These are phyloP conservation scores for Cydia amplana DNA, from an alignment of 1,140 invertebrate genomes.

Conservation along the genomic window DNA sequence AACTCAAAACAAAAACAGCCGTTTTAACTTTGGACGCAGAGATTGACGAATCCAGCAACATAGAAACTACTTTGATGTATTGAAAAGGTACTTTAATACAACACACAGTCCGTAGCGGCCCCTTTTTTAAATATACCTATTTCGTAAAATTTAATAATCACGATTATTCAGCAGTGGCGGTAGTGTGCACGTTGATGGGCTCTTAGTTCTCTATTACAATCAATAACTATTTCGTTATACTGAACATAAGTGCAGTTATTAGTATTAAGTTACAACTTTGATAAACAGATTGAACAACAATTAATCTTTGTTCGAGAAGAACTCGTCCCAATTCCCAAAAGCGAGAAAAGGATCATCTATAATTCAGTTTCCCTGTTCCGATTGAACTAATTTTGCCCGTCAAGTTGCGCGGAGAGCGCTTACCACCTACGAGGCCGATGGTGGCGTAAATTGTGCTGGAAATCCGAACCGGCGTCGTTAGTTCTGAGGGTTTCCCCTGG, in stretches of 20 bases:
- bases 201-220: too few relatives aligned
- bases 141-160: too few relatives aligned
- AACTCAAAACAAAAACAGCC: too few relatives aligned
- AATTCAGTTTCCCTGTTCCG: constrained; percentile 41
- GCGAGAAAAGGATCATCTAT: constrained; percentile 24
- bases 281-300: constrained; percentile 10
- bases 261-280: neutral
- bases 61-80: too few relatives aligned
- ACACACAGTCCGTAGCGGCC: too few relatives aligned
- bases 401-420: constrained; percentile 54
- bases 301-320: constrained; percentile 23
- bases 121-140: too few relatives aligned
- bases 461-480: constrained; percentile 73
- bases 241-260: neutral
- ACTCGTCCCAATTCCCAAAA: constrained; percentile 23
- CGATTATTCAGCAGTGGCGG: too few relatives aligned
- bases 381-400: constrained; percentile 53
- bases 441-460: constrained; percentile 71
- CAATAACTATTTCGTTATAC: too few relatives aligned
- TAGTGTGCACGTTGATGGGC: too few relatives aligned
- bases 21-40: too few relatives aligned
- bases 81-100: too few relatives aligned
- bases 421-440: constrained; percentile 39
- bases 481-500: constrained; percentile 65
- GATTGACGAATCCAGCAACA: too few relatives aligned